Base-by-base conservation (phyloP, 2,113 vertebrate genomes). In the Mellivora capensis region DNA sequence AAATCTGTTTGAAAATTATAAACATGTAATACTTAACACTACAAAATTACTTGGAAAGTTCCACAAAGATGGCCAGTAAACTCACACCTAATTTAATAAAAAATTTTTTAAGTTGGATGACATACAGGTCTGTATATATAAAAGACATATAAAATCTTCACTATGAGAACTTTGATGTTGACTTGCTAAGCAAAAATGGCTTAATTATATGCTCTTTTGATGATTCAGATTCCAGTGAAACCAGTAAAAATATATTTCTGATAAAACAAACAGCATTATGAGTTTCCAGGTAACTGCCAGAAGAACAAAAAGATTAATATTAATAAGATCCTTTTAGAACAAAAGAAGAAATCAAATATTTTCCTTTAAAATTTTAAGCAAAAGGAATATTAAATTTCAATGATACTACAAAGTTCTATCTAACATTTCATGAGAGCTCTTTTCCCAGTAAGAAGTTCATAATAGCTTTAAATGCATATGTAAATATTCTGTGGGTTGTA, bases 371-470 rank as follows among this genome's bases (percentile, higher is more conserved):
- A 77, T 72, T 72, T 84, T 72, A 96, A 96, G 47, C 71, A 93
- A 93, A 95, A 81, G 9, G 34, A 74, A 69, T 82, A 96, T 81
- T 89, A 88, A 87, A 95, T 83, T 88, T 94, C 87, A 96, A 94
- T 54, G 47, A 57, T 67, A 57, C 12, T 87, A 29, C 27, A 25
- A 42, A 96, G 87, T 47, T 92, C 29, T 82, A 67, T 87, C 1
- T 84, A 93, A 82, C 52, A 77, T 82, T 94, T 91, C 57, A 74
- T n/a, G 14, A 76, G 14, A 76, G 20, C 3, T 31, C 90, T 88
- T 72, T 71, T 39, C 34, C 10, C n/a, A 18, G 34, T 44, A 91
- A 96, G 21, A 82, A 57, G 27, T 17, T 88, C 37, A 54, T 88
- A 86, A 91, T 34, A 93, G 37, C 90, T 72, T 90, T 76, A 83